Percentiles rank a stretch among this genome's conserved stretches.
Conservation (phyloP, 2,888 invertebrate genomes). For the Orthosia gracilis region DNA sequence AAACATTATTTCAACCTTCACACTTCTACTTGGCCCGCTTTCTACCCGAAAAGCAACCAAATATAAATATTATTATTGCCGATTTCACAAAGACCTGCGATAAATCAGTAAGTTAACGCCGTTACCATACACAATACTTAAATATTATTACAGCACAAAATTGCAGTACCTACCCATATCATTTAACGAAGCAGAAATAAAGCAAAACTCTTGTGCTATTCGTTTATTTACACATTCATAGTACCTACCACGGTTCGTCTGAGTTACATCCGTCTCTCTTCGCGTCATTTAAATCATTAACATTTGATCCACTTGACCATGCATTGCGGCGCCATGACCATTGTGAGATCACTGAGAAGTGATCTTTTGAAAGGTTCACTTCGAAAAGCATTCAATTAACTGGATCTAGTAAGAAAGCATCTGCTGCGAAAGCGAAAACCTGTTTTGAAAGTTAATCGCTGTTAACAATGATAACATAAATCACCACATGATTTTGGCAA, state of each 20-base stretch:
- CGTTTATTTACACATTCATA: background rate
- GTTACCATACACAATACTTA: too few species aligned
- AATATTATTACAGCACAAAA: background rate
- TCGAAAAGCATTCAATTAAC: background rate
- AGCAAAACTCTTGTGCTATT: background rate
- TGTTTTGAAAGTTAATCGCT: too few species aligned
- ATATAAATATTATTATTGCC: too few species aligned
- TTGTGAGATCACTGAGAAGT: background rate
- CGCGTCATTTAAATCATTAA: background rate
- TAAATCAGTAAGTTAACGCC: too few species aligned
- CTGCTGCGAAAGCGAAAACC: too few species aligned
- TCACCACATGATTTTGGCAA: too few species aligned
- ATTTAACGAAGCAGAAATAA: background rate
- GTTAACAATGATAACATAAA: too few species aligned
- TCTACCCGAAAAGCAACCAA: too few species aligned
- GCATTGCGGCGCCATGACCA: background rate
- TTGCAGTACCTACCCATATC: background rate
- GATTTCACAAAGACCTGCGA: too few species aligned
- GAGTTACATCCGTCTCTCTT: conserved; percentile 15
- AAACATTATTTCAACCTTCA: too few species aligned
- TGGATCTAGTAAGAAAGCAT: too few species aligned
- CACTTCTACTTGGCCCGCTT: too few species aligned
- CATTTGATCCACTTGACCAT: background rate
- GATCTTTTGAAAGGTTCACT: background rate
- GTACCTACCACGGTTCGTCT: conserved; percentile 3